A percentile compares a stretch with the other conserved stretches of the same genome.
Evolutionary conservation across 2,113 vertebrate genomes (phyloP).

Genomic region (Neogobius melanostomus): DNA sequence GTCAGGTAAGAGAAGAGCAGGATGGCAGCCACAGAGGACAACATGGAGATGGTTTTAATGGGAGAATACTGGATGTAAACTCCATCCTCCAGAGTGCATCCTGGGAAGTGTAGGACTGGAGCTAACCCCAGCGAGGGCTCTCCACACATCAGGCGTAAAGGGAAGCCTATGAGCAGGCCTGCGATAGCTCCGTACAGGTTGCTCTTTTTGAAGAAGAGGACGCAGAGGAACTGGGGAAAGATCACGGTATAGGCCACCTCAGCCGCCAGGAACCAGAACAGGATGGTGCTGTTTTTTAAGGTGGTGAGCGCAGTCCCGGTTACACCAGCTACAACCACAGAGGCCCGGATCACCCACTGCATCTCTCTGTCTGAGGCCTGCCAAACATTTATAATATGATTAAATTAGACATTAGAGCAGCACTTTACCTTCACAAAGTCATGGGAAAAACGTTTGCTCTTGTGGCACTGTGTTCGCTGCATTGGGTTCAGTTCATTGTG

Average conservation of each 20-base stretch:
- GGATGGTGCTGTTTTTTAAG: constrained; percentile 72
- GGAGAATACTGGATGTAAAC: constrained; percentile 75
- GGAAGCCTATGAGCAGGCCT: constrained; percentile 69
- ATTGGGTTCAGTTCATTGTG: too few species aligned
- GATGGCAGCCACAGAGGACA: constrained; percentile 57
- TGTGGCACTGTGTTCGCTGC: too few species aligned
- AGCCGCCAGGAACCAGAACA: constrained; percentile 79
- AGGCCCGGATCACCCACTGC: constrained; percentile 76
- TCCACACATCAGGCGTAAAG: constrained; percentile 75
- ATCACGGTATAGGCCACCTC: constrained; percentile 79
- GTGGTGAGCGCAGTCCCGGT: constrained; percentile 72
- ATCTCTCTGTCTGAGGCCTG: constrained; percentile 79
- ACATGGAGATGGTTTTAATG: constrained; percentile 76
- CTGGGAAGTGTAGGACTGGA: constrained; percentile 66
- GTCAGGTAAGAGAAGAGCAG: constrained; percentile 67
- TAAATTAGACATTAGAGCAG: too few species aligned
- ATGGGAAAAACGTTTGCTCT: too few species aligned
- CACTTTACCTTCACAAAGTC: too few species aligned
- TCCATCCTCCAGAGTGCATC: constrained; percentile 58
- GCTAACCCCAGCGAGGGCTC: constrained; percentile 74
- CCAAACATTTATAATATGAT: neutral
- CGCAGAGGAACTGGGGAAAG: constrained; percentile 80
- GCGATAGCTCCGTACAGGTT: constrained; percentile 76
- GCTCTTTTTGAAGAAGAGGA: constrained; percentile 64
- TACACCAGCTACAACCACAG: constrained; percentile 73